Conservation (phyloP, 2,797 vertebrate species). For the Alfaro cultratus region DNA sequence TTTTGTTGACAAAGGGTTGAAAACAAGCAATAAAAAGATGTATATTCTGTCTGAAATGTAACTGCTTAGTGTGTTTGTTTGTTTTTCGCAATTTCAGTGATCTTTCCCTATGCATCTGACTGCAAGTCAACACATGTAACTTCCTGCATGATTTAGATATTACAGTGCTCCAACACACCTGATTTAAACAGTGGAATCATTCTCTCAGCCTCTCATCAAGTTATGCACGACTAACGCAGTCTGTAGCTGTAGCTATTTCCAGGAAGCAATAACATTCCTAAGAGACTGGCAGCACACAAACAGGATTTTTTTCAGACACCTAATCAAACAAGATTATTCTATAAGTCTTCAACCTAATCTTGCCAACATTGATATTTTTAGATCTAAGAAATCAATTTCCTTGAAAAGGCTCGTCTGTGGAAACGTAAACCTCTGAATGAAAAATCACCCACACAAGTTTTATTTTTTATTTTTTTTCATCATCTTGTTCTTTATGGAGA, state of each 20-base stretch:
- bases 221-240: neutral
- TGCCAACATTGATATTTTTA: constrained; percentile 82
- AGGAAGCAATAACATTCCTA: constrained; percentile 16
- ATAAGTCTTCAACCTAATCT: constrained; percentile 80
- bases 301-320: constrained; percentile 70
- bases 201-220: neutral
- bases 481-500: constrained; percentile 4
- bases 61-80: neutral
- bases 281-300: constrained; percentile 66
- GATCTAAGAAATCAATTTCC: constrained; percentile 73
- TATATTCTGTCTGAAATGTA: neutral
- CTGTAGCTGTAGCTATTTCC: neutral
- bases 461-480: constrained; percentile 11
- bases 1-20: neutral
- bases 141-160: neutral
- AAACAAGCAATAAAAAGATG: neutral
- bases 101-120: neutral
- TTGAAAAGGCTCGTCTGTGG: constrained; percentile 50
- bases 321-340: constrained; percentile 79
- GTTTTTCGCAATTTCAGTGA: neutral
- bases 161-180: neutral
- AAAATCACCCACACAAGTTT: constrained; percentile 24
- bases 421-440: constrained; percentile 30
- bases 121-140: neutral
- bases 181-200: neutral